Percentiles rank a stretch among this genome's conserved stretches.
phyloP scores from a whole-genome alignment of 2,113 vertebrate species.

The Hystrix brachyura region DNA sequence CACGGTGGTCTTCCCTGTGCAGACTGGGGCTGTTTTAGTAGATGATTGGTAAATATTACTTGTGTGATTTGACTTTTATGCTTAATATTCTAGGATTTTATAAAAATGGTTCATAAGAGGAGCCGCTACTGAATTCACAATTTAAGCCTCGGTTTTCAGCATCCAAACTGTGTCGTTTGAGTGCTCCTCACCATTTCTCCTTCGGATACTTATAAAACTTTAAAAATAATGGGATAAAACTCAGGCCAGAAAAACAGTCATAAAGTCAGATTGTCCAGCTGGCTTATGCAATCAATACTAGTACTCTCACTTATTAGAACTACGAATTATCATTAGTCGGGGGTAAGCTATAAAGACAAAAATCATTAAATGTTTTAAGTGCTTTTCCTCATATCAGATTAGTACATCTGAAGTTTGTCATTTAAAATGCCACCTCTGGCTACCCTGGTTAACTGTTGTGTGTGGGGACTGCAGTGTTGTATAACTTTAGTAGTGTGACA shows the following conservation, averaged over 20 bases:
- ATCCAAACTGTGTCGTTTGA: neutral
- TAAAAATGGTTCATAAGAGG: neutral
- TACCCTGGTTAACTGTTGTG: too few species aligned
- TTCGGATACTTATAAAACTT: neutral
- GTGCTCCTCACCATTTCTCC: neutral
- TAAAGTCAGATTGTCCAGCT: neutral
- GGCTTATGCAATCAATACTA: neutral
- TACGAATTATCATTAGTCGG: neutral
- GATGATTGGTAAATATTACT: neutral
- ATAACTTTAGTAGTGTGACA: neutral
- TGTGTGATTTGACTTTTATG: neutral
- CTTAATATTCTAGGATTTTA: neutral
- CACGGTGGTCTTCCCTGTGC: neutral
- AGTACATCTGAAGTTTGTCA: neutral
- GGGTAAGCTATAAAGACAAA: neutral
- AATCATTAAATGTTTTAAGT: neutral
- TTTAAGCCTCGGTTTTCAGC: neutral
- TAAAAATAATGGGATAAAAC: neutral
- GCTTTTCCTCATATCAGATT: neutral
- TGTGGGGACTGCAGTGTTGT: neutral
- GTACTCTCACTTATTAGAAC: neutral
- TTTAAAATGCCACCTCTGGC: neutral
- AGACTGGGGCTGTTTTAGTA: neutral
- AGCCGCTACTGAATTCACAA: neutral
- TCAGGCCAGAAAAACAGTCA: neutral